Evolutionary conservation across 1,140 invertebrate genomes (phyloP).

Genomic region (Pseudoatta argentina): DNA sequence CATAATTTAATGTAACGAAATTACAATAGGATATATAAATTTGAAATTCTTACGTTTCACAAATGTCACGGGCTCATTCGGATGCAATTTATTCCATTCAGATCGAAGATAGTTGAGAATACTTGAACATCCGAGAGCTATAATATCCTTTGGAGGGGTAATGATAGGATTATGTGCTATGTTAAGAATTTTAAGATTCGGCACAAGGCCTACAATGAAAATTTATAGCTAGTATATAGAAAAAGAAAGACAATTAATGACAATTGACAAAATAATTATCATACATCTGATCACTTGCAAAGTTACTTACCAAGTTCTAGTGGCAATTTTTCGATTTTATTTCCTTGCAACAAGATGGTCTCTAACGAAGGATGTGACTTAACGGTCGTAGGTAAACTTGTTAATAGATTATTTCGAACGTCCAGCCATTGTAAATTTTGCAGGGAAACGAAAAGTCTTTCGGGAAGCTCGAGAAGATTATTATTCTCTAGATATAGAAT

Average conservation of each 20-base stretch:
- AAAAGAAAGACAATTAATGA: not conserved
- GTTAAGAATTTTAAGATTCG: slow-evolving; percentile 86
- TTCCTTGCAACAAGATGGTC: slow-evolving; percentile 87
- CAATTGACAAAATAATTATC: not conserved
- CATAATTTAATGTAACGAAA: not conserved
- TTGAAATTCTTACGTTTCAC: slow-evolving; percentile 62
- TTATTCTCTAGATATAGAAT: slow-evolving; percentile 88
- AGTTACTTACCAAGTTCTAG: slow-evolving; percentile 86
- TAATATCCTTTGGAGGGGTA: slow-evolving; percentile 85
- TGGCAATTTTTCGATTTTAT: slow-evolving; percentile 86
- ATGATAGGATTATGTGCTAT: slow-evolving; percentile 86
- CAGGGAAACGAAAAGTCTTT: slow-evolving; percentile 86
- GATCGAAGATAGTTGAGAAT: slow-evolving; percentile 85
- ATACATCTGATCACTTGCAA: not conserved
- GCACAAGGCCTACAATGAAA: slow-evolving; percentile 75
- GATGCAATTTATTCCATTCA: slow-evolving; percentile 83
- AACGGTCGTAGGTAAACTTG: slow-evolving; percentile 85
- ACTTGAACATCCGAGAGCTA: slow-evolving; percentile 83
- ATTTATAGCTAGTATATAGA: not conserved
- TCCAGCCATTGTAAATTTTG: slow-evolving; percentile 87
- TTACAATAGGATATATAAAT: not conserved
- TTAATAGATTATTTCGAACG: slow-evolving; percentile 87
- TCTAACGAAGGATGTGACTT: slow-evolving; percentile 86
- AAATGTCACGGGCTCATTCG: slow-evolving; percentile 69
- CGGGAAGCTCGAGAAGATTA: slow-evolving; percentile 84